Conservation (phyloP, 2,888 invertebrate species). For the Plebejus argus region DNA sequence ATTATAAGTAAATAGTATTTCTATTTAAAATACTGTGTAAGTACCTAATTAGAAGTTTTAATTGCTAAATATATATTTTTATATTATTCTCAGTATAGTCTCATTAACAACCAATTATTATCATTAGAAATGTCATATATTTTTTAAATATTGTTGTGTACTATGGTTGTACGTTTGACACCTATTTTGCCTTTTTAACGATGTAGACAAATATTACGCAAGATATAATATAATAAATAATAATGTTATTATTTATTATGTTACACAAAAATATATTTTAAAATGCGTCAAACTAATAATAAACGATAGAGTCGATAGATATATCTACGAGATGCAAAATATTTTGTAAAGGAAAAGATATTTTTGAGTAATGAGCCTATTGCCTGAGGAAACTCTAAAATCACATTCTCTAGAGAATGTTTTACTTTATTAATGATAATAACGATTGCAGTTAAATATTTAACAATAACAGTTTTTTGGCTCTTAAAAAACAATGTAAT, state of each 20-base stretch:
- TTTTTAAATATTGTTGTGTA: not conserved
- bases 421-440: not conserved
- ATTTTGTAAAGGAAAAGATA: not conserved
- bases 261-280: not conserved
- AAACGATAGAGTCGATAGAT: not conserved
- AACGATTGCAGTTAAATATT: not conserved
- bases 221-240: not conserved
- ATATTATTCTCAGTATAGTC: constrained; percentile 34
- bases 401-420: not conserved
- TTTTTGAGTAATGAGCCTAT: not conserved
- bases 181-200: not conserved
- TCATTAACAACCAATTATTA: constrained; percentile 38
- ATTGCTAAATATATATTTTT: not conserved
- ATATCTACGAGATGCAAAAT: not conserved
- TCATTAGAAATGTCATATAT: constrained; percentile 16
- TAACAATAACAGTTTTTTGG: not conserved
- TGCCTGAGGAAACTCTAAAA: not conserved
- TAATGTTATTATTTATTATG: no score
- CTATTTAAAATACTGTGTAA: not conserved
- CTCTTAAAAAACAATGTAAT: not conserved
- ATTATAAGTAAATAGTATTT: not conserved
- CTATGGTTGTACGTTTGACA: not conserved
- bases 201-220: not conserved
- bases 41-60: constrained; percentile 14
- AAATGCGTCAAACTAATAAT: not conserved